These are phyloP conservation scores for Diarsia rubi DNA, from an alignment of 2,888 invertebrate species.

Conservation along the genomic window DNA sequence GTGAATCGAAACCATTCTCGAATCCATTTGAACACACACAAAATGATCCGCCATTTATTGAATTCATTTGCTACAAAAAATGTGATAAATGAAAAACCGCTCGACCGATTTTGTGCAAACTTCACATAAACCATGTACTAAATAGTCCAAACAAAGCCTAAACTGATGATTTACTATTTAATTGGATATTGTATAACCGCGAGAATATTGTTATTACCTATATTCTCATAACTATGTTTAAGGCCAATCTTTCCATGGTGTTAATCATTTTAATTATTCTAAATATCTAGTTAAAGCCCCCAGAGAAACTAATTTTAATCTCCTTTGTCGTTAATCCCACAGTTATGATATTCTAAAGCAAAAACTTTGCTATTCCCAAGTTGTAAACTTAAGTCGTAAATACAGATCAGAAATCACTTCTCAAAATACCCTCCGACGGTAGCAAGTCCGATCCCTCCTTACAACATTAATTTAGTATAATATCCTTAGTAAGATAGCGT, in stretches of 20 bases:
- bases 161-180: no score
- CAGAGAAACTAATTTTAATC: conserved; percentile 30
- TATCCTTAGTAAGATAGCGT: conserved; percentile 49
- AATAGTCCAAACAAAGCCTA: no score
- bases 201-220: conserved; percentile 21
- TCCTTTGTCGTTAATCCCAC: conserved; percentile 10
- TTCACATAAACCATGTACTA: no score
- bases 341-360: conserved; percentile 46
- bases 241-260: background rate
- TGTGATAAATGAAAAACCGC: no score
- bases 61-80: no score
- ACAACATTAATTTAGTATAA: conserved; percentile 68
- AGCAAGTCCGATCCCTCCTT: conserved; percentile 59
- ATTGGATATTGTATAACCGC: background rate
- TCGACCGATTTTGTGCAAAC: no score
- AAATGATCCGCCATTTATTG: no score
- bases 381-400: conserved; percentile 65
- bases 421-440: conserved; percentile 52
- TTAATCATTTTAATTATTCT: conserved; percentile 24
- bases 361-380: conserved; percentile 63
- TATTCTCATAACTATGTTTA: background rate
- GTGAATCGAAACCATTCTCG: no score
- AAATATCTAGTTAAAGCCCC: background rate
- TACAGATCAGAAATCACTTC: conserved; percentile 68
- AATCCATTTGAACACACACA: no score